Evolutionary conservation across 2,888 invertebrate species (phyloP).

Genomic region (Anthophora plumipes): DNA sequence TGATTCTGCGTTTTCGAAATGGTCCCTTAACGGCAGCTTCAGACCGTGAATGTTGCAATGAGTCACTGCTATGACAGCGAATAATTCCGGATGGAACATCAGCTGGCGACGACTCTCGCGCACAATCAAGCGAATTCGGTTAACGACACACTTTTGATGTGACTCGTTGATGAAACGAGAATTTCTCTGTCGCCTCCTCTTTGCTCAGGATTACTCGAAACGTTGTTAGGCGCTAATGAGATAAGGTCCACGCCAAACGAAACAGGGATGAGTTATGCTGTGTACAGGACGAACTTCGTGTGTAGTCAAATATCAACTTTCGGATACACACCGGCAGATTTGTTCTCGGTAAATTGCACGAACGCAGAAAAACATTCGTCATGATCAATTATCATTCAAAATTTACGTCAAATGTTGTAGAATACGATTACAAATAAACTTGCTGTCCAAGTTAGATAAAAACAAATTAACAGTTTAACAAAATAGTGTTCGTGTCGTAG

Average conservation of each 20-base stretch:
- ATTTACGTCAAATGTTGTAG: neutral
- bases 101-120: conserved; percentile 19
- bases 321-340: neutral
- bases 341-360: neutral
- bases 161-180: conserved; percentile 41
- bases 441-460: too few relatives aligned
- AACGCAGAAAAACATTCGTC: too few relatives aligned
- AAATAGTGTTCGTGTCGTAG: too few relatives aligned
- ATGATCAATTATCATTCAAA: neutral
- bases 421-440: too few relatives aligned
- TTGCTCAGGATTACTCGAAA: conserved; percentile 31
- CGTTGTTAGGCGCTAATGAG: conserved; percentile 27
- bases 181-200: conserved; percentile 22
- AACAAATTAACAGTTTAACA: too few relatives aligned
- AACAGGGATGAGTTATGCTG: conserved; percentile 6
- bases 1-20: conserved; percentile 33
- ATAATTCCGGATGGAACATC: conserved; percentile 21
- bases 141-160: conserved; percentile 41
- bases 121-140: conserved; percentile 41
- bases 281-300: neutral
- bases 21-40: conserved; percentile 23
- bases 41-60: conserved; percentile 30
- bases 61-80: conserved; percentile 24
- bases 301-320: neutral
- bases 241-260: conserved; percentile 20